Evolutionary conservation across 2,113 vertebrate species (phyloP).

Genomic region (Eleginops maclovinus): DNA sequence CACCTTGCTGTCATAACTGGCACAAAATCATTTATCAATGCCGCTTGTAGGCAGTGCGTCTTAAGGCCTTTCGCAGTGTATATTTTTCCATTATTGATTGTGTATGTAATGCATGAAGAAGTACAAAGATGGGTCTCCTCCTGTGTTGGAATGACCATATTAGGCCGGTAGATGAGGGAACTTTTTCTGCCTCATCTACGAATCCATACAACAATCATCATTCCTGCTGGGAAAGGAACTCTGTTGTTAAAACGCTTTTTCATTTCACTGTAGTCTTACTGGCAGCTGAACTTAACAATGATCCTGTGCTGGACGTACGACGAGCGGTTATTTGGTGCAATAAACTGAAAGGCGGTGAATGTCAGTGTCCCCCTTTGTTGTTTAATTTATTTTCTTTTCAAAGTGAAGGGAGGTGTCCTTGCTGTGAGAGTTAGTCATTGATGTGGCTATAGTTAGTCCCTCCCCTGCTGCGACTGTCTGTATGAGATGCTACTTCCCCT

Average conservation of each 20-base stretch:
- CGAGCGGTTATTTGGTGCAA: conserved; percentile 76
- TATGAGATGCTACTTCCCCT: conserved; percentile 75
- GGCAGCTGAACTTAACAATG: conserved; percentile 40
- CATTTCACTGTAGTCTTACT: conserved; percentile 31
- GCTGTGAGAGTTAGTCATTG: conserved; percentile 86
- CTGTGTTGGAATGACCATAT: conserved; percentile 76
- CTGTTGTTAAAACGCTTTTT: conserved; percentile 50
- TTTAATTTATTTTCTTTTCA: conserved; percentile 90
- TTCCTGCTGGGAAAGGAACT: conserved; percentile 54
- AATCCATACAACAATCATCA: conserved; percentile 56
- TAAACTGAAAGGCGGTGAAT: conserved; percentile 84
- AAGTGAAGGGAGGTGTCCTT: conserved; percentile 85
- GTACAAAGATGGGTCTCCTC: conserved; percentile 74
- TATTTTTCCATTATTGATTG: conserved; percentile 85
- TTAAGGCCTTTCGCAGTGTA: conserved; percentile 77
- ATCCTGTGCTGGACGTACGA: conserved; percentile 61
- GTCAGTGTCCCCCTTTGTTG: conserved; percentile 87
- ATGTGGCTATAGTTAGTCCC: conserved; percentile 86
- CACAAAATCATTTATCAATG: conserved; percentile 87
- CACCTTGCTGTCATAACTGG: conserved; percentile 86
- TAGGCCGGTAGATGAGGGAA: conserved; percentile 59
- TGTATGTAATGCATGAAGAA: conserved; percentile 76
- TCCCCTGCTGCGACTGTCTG: conserved; percentile 83
- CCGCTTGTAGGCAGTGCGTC: conserved; percentile 68
- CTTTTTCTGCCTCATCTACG: conserved; percentile 53